Base-by-base conservation (phyloP, 2,113 vertebrate genomes). In the Girardinichthys multiradiatus region DNA sequence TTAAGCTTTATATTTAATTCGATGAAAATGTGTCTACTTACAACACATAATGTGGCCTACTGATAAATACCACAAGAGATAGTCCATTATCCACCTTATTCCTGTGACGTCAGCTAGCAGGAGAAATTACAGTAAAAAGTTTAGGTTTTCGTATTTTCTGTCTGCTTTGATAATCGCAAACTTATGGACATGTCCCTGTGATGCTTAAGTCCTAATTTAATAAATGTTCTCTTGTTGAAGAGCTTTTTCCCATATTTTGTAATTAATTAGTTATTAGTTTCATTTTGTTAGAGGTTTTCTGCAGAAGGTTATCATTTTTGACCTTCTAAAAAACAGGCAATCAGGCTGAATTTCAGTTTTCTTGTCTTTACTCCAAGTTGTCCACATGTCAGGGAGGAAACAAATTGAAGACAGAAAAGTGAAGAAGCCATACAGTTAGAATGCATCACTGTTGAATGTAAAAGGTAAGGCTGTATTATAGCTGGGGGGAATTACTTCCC, bases 401-500 rank as follows among this genome's bases (percentile, higher is more conserved):
- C 82, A 81, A 74, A 90, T 74, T 70, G 65, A 19, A 77, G 65
- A 78, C 37, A 70, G 33, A 78, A 76, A 79, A 74, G 31, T 69
- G 71, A 65, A 69, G 81, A 48, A 62, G 71, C 80, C 68, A 80
- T 77, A 67, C 72, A 66, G 68, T 69, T 30, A 33, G 57, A 88
- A 85, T 87, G 82, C 80, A 77, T 86, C 72, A 79, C 84, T 74
- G 70, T 48, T 86, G 76, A 48, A 62, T 80, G 72, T 79, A 73
- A 88, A 78, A 84, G 68, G 70, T 64, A 57, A 29, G 64, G 27
- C 17, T 39, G 24, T 69, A 28, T 80, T 79, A 73, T 66, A 84
- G 64, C 80, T 68, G 86, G 63, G 75, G 77, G 80, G 85, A 90
- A 79, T 86, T 2, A 82, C 86, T 85, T 84, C 54, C 70, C 48